phyloP scores from a whole-genome alignment of 2,113 vertebrate genomes.

The Myiopsitta monachus region DNA sequence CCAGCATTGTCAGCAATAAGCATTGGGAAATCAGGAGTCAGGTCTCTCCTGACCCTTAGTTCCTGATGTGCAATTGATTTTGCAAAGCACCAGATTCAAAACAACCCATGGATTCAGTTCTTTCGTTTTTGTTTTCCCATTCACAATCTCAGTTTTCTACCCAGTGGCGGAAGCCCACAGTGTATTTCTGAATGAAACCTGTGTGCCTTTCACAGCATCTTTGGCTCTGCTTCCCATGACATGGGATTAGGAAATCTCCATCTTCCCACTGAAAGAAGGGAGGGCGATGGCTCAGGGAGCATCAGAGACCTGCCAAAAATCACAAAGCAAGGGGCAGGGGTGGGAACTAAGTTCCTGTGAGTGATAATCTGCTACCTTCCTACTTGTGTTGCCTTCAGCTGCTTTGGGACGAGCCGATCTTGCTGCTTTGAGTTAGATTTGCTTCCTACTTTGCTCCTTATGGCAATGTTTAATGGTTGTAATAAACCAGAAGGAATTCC shows the following conservation, averaged over 20 bases:
- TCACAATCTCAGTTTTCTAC: neutral
- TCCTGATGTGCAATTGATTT: neutral
- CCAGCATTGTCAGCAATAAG: neutral
- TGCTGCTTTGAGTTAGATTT: neutral
- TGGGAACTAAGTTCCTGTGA: neutral
- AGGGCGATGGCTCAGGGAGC: neutral
- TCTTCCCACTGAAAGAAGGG: neutral
- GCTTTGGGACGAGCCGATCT: neutral
- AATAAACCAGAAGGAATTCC: neutral
- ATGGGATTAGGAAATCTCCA: neutral
- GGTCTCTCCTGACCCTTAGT: neutral
- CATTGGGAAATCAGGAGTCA: neutral
- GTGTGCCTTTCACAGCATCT: neutral
- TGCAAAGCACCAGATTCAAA: neutral
- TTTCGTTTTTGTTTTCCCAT: neutral
- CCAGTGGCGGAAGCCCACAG: neutral
- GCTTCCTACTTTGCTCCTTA: neutral
- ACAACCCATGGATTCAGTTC: neutral
- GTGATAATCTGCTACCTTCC: neutral
- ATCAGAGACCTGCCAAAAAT: neutral
- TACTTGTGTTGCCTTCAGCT: neutral
- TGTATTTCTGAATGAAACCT: neutral
- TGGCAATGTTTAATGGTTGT: neutral
- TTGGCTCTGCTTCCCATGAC: neutral
- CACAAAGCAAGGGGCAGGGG: neutral